Evolutionary conservation across 2,113 vertebrate species (phyloP).

Genomic region (Tretioscincus oriximinensis): DNA sequence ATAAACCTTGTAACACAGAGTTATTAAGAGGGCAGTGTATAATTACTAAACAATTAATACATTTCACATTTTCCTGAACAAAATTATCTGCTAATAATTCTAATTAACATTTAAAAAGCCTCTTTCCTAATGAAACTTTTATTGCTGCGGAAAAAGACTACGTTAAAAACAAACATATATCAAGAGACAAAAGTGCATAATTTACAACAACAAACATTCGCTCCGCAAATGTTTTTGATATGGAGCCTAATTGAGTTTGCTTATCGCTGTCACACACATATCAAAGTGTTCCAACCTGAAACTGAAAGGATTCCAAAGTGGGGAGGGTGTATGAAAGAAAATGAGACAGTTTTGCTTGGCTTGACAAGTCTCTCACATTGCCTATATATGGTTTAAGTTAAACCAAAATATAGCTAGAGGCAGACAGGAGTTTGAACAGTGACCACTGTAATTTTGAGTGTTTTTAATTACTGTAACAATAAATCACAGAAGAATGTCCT

Average conservation of each 20-base stretch:
- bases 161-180: conserved; percentile 37
- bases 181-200: conserved; percentile 28
- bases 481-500: conserved; percentile 73
- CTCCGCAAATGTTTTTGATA: conserved; percentile 52
- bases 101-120: conserved; percentile 51
- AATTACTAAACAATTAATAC: conserved; percentile 44
- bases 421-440: conserved; percentile 63
- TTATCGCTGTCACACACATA: conserved; percentile 53
- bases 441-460: conserved; percentile 60
- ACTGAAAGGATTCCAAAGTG: conserved; percentile 50
- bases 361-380: conserved; percentile 52
- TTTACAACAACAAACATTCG: conserved; percentile 49
- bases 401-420: conserved; percentile 59
- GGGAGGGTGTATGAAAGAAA: conserved; percentile 36
- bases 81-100: conserved; percentile 52
- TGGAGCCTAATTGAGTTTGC: conserved; percentile 47
- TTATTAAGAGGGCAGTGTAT: neutral
- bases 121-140: conserved; percentile 44
- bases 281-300: conserved; percentile 43
- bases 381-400: conserved; percentile 45
- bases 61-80: conserved; percentile 44
- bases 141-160: conserved; percentile 44
- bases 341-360: conserved; percentile 41
- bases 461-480: conserved; percentile 74
- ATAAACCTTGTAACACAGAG: neutral